Evolutionary conservation across 2,888 invertebrate species (phyloP).

Genomic region (Thymelicus sylvestris): DNA sequence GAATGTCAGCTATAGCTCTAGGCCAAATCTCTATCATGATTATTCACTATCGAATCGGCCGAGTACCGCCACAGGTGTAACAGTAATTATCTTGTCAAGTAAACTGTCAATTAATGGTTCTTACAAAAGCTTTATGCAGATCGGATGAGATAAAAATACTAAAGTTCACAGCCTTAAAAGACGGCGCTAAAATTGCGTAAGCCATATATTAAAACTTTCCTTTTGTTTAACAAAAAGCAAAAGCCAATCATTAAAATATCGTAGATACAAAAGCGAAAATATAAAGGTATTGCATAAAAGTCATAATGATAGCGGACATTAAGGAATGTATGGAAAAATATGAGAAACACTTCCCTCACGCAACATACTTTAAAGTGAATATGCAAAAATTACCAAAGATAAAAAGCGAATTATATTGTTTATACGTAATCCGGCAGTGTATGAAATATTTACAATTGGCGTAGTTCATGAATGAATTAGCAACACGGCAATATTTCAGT

Average conservation of each 20-base stretch:
- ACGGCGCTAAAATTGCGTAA: constrained; percentile 6
- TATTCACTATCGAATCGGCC: constrained; percentile 10
- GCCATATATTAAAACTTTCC: not conserved
- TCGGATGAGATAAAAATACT: constrained; percentile 16
- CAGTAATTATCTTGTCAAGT: constrained; percentile 28
- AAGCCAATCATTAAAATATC: not conserved
- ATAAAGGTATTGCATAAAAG: not conserved
- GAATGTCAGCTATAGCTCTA: constrained; percentile 18
- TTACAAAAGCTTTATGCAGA: constrained; percentile 21
- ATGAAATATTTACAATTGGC: constrained; percentile 47
- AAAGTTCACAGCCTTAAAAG: constrained; percentile 6
- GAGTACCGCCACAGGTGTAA: constrained; percentile 17
- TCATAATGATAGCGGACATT: not conserved
- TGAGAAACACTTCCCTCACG: no score
- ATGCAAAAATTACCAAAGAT: no score
- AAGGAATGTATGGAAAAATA: no score
- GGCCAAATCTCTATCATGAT: constrained; percentile 27
- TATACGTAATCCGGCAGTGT: constrained; percentile 11
- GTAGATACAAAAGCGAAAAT: not conserved
- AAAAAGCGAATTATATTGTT: constrained; percentile 2
- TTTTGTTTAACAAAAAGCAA: constrained; percentile 7
- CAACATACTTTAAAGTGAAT: no score
- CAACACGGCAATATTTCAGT: constrained; percentile 61
- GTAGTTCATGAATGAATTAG: constrained; percentile 57
- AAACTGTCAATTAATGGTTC: constrained; percentile 23